Conservation (phyloP, 2,888 invertebrate species). For the Patella caerulea region DNA sequence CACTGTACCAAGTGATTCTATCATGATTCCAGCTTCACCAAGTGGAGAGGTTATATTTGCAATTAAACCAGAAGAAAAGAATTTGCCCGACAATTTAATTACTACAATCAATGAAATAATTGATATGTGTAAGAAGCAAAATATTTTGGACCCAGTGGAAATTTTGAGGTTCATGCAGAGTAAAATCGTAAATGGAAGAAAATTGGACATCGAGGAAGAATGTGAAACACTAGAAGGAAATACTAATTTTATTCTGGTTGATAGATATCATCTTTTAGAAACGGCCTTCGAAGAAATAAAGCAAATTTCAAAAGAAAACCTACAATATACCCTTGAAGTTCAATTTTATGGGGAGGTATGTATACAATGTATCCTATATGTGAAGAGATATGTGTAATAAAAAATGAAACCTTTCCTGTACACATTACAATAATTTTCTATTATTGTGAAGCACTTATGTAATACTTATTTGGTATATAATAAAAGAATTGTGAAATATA, state of each 20-base stretch:
- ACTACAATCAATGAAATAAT: not conserved
- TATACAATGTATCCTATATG: no score
- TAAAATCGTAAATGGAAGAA: conserved; percentile 13
- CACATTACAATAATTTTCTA: no score
- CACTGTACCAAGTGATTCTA: no score
- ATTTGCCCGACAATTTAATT: not conserved
- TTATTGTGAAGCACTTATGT: no score
- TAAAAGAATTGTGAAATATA: no score
- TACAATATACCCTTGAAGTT: conserved; percentile 17
- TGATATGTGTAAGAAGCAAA: conserved; percentile 17
- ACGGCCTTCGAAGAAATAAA: conserved; percentile 18
- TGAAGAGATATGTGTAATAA: no score
- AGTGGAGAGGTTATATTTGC: not conserved
- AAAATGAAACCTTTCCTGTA: no score
- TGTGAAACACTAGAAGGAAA: conserved; percentile 11
- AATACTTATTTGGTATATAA: no score
- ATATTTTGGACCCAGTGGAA: conserved; percentile 20
- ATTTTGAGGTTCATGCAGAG: conserved; percentile 17
- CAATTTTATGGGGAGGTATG: conserved; percentile 25
- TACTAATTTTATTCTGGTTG: conserved; percentile 20
- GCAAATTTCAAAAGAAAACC: not conserved
- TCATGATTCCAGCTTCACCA: not conserved
- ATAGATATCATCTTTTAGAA: conserved; percentile 16
- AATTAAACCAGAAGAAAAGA: not conserved
- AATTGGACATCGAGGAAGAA: conserved; percentile 17